Conservation (phyloP, 2,113 vertebrate species). For the Brienomyrus longianalis region DNA sequence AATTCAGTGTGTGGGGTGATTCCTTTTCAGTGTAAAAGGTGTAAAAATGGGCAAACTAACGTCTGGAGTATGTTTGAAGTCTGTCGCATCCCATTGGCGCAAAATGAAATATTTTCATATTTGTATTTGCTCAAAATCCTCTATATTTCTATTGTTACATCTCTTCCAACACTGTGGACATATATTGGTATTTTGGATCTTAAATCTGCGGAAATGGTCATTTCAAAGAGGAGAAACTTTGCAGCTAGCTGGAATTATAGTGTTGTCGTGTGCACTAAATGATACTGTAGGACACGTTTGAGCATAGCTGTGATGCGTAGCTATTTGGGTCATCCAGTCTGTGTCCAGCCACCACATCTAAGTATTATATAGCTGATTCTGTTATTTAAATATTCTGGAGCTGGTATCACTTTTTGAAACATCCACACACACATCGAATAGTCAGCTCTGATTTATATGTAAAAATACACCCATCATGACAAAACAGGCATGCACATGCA, state of each 20-base stretch:
- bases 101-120: slow-evolving; percentile 5
- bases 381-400: slow-evolving; percentile 25
- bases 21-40: not conserved
- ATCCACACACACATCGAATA: not conserved
- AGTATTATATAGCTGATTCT: slow-evolving; percentile 25
- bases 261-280: slow-evolving; percentile 4
- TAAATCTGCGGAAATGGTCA: slow-evolving; percentile 33
- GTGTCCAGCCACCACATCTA: slow-evolving; percentile 20
- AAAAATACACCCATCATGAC: slow-evolving; percentile 22
- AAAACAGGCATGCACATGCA: slow-evolving; percentile 35
- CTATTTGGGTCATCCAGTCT: slow-evolving; percentile 7
- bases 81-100: not conserved
- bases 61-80: not conserved
- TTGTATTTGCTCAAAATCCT: not conserved
- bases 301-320: slow-evolving; percentile 1
- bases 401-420: slow-evolving; percentile 5
- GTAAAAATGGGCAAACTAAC: not conserved
- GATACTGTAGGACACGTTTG: not conserved
- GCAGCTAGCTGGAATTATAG: not conserved
- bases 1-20: not conserved
- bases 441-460: slow-evolving; percentile 29
- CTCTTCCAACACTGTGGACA: slow-evolving; percentile 21
- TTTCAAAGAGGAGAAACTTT: slow-evolving; percentile 7
- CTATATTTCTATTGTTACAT: not conserved
- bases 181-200: slow-evolving; percentile 37